phyloP scores from a whole-genome alignment of 2,888 invertebrate species.

The Marronus borbonicus region DNA sequence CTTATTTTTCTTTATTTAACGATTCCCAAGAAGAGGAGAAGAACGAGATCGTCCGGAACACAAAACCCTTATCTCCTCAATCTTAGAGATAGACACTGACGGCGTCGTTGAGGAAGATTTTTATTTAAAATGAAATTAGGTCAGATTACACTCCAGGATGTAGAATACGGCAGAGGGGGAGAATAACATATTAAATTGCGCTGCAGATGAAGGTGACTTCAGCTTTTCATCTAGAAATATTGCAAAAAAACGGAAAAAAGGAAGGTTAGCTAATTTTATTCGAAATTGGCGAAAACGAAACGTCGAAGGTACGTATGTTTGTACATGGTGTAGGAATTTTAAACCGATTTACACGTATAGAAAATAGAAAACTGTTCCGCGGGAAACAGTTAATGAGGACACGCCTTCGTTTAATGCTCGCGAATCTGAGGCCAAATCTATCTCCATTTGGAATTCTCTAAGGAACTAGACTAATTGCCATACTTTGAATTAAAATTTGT shows the following conservation, averaged over 20 bases:
- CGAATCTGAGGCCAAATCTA: too few species aligned
- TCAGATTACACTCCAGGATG: slow-evolving; percentile 36
- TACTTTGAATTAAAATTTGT: too few species aligned
- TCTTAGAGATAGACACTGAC: slow-evolving; percentile 45
- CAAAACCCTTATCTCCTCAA: slow-evolving; percentile 41
- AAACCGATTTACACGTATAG: too few species aligned
- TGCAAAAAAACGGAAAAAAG: neutral
- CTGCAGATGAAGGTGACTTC: slow-evolving; percentile 24
- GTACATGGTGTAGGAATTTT: too few species aligned
- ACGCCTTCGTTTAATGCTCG: too few species aligned
- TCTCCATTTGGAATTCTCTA: too few species aligned
- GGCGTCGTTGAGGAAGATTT: slow-evolving; percentile 38
- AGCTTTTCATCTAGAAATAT: slow-evolving; percentile 21
- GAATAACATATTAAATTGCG: slow-evolving; percentile 41
- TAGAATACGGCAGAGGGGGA: slow-evolving; percentile 8
- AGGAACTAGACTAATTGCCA: too few species aligned
- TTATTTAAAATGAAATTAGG: slow-evolving; percentile 46
- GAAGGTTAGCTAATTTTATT: too few species aligned
- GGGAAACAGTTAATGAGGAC: too few species aligned
- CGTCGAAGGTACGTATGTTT: too few species aligned
- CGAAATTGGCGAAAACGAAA: too few species aligned
- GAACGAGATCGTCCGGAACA: slow-evolving; percentile 25
- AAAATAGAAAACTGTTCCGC: too few species aligned
- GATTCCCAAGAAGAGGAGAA: slow-evolving; percentile 25
- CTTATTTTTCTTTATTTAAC: slow-evolving; percentile 45